phyloP scores from a whole-genome alignment of 2,888 invertebrate species.

The Furcula furcula region DNA sequence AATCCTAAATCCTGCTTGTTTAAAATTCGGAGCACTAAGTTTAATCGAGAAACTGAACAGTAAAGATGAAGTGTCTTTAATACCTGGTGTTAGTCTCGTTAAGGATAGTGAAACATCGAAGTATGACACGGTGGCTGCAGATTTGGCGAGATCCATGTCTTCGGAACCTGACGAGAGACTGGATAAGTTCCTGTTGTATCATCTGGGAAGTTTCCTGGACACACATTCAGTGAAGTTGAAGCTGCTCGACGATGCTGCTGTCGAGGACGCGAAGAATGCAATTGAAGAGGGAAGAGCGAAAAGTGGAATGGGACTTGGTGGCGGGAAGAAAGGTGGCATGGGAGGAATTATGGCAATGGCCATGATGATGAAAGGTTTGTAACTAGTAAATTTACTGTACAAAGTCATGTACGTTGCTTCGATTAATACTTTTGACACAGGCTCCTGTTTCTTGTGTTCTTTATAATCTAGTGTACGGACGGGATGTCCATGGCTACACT shows the following conservation, averaged over 20 bases:
- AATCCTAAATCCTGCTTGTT: conserved; percentile 47
- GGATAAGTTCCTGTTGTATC: conserved; percentile 86
- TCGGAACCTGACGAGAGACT: conserved; percentile 86
- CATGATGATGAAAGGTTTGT: conserved; percentile 83
- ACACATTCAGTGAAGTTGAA: conserved; percentile 86
- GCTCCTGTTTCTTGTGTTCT: no score
- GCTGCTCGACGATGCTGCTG: conserved; percentile 82
- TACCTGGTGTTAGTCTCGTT: conserved; percentile 82
- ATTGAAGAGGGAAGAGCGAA: conserved; percentile 65
- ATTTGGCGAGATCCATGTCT: conserved; percentile 86
- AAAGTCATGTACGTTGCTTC: no score
- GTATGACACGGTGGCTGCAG: conserved; percentile 74
- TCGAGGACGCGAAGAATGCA: conserved; percentile 75
- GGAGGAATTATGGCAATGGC: conserved; percentile 79
- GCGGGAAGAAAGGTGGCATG: conserved; percentile 66
- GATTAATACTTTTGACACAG: no score
- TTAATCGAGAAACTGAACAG: conserved; percentile 48
- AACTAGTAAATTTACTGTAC: neutral
- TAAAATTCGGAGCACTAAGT: conserved; percentile 52
- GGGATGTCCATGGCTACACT: no score
- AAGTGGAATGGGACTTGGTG: conserved; percentile 52
- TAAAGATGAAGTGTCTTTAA: conserved; percentile 47
- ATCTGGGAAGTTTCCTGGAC: conserved; percentile 85
- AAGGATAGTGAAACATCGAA: conserved; percentile 84
- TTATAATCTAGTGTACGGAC: no score